Evolutionary conservation across 1,140 invertebrate species (phyloP), one percentile per base, ranked within the genome.

Genomic region (Drosophila ambigua): DNA sequence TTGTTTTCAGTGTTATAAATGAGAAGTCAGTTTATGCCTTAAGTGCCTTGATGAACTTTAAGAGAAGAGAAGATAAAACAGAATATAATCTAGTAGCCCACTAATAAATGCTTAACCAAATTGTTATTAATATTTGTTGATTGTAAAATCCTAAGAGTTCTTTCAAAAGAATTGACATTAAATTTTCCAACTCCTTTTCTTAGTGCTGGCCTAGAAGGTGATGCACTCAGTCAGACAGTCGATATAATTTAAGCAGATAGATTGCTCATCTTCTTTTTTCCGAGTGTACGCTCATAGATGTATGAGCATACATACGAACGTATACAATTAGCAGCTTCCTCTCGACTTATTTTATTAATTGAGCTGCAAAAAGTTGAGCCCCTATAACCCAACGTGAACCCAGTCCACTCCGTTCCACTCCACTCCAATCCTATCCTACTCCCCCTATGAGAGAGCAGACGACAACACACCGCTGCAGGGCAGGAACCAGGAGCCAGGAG

Each of bases 241-340:
- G 68, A 75, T 7, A 28, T 7, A 1, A 28, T 28, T 28, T 28
- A 28, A 28, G 26, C 7, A 28, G 0, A 28, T 28, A 6, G 6
- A 28, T 28, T 28, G 0, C 26, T 28, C 5, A 28, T 28, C 67
- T 75, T 75, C 65, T 68, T 77, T 53, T 59, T 52, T 51, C 11
- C 24, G 26, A 15, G 7, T 28, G 15, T 28, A 9, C 2, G 4
- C 20, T 75, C 20, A 77, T 71, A 67, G 50, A 71, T 50, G 49
- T 31, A 23, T 23, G 23, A 2, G 4, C 23, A 41, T 44, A 69
- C 63, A 59, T 54, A 58, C 48, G 24, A 60, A 63, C 69, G 68
- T 80, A 82, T 67, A 85, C 83, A 87, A 87, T 87, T 87, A 87
- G 78, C 75, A 87, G 82, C 83, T 87, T 87, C 79, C 82, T 82